These are phyloP conservation scores for Vireo griseus DNA, from an alignment of 2,797 vertebrate species.

Conservation along the genomic window DNA sequence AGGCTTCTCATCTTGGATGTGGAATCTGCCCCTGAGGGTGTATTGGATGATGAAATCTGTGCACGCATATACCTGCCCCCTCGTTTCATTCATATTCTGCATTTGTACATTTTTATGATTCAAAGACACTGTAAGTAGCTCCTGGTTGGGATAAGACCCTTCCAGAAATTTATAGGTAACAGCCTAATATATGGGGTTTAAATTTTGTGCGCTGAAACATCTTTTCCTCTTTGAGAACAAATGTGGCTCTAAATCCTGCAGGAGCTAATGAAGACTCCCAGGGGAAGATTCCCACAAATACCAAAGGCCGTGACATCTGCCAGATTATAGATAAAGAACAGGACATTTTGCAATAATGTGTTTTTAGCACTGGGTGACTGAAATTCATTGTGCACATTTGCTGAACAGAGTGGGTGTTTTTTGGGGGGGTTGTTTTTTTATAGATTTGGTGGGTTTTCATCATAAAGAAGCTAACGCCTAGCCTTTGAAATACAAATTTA, in stretches of 20 bases:
- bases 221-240: not conserved
- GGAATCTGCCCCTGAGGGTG: not conserved
- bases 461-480: not conserved
- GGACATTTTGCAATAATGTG: not conserved
- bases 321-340: not conserved
- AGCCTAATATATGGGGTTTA: not conserved
- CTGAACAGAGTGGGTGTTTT: fast-evolving
- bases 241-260: not conserved
- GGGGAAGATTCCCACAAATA: not conserved
- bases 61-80: not conserved
- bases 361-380: not conserved
- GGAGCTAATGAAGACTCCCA: not conserved
- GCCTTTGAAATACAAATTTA: not conserved
- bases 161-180: not conserved
- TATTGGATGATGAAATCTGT: not conserved
- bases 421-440: not conserved
- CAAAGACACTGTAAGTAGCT: not conserved
- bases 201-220: not conserved
- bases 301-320: not conserved
- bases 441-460: not conserved
- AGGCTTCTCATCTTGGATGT: not conserved
- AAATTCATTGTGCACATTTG: not conserved
- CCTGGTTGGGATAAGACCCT: not conserved
- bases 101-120: not conserved
- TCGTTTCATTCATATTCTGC: not conserved